Conservation (phyloP, 2,888 invertebrate species). For the Eilema griseolum region DNA sequence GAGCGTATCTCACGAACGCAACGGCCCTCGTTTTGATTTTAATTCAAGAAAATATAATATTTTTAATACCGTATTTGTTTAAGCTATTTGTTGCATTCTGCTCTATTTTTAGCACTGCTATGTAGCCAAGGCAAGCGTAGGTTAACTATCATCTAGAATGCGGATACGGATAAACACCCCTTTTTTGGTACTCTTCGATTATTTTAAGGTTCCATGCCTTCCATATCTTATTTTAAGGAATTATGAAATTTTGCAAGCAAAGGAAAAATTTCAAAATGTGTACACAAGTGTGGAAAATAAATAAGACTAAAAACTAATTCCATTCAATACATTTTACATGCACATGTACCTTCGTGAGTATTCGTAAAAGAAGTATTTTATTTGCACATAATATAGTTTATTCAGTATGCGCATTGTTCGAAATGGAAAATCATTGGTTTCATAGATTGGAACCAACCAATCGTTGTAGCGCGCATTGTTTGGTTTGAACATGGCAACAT, state of each 20-base stretch:
- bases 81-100: conserved; percentile 37
- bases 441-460: conserved; percentile 74
- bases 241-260: background rate
- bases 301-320: background rate
- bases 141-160: too few relatives aligned
- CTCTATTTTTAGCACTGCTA: too few relatives aligned
- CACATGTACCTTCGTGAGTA: background rate
- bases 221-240: background rate
- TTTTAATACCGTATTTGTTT: conserved; percentile 54
- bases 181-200: too few relatives aligned
- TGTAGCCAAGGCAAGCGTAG: too few relatives aligned
- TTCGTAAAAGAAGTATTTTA: background rate
- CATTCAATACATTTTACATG: background rate
- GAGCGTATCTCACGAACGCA: conserved; percentile 74
- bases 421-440: conserved; percentile 62
- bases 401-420: conserved; percentile 44
- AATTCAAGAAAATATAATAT: conserved; percentile 67
- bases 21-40: conserved; percentile 68
- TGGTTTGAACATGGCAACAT: conserved; percentile 76
- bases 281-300: background rate
- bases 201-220: too few relatives aligned
- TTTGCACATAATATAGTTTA: conserved; percentile 25
- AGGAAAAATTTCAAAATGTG: too few relatives aligned
- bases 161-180: too few relatives aligned
- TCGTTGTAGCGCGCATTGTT: conserved; percentile 72